A percentile compares a stretch with the other conserved stretches of the same genome.
phyloP scores from a whole-genome alignment of 2,888 invertebrate species.

The Sympetrum striolatum region DNA sequence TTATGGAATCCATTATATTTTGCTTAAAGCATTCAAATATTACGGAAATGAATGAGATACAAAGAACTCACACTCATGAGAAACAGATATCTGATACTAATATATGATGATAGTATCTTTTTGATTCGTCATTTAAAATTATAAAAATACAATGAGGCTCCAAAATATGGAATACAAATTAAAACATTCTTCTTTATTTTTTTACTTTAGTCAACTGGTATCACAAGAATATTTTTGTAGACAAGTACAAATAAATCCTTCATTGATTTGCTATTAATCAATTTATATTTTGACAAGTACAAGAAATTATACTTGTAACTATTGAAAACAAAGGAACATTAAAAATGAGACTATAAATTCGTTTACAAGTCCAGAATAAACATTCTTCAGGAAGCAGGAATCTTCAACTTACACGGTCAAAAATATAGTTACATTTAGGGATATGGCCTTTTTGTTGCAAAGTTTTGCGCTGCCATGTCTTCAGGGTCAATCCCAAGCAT shows the following conservation, averaged over 20 bases:
- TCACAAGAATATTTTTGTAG: neutral
- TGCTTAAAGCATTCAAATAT: too few relatives aligned
- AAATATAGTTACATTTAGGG: neutral
- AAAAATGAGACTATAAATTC: neutral
- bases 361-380: neutral
- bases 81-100: too few relatives aligned
- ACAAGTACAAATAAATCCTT: neutral
- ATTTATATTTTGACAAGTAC: neutral
- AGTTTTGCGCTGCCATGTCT: constrained; percentile 69
- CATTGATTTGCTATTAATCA: neutral
- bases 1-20: too few relatives aligned
- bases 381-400: neutral
- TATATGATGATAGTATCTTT: too few relatives aligned
- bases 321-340: too few relatives aligned
- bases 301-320: too few relatives aligned
- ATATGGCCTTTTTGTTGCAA: constrained; percentile 16
- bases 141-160: too few relatives aligned
- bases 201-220: neutral
- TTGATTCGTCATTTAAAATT: too few relatives aligned
- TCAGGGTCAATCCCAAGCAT: constrained; percentile 87
- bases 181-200: too few relatives aligned
- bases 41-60: too few relatives aligned
- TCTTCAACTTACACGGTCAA: neutral
- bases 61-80: too few relatives aligned
- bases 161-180: too few relatives aligned